Conservation (phyloP, 2,797 vertebrate species). For the Gobionotothen gibberifrons region DNA sequence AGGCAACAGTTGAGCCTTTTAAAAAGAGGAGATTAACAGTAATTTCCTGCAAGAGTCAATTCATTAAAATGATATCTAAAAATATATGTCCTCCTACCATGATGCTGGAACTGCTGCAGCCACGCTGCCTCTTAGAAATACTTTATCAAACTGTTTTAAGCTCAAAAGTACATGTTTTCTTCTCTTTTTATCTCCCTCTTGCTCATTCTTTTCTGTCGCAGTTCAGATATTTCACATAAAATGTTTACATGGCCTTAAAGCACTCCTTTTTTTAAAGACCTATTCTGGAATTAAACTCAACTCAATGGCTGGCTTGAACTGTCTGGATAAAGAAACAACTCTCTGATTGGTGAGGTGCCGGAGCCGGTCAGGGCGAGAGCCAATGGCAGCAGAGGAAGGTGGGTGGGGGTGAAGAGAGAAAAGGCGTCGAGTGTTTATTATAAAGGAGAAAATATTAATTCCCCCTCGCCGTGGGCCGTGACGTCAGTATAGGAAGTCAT, state of each 20-base stretch:
- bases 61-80: neutral
- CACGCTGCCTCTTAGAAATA: slow-evolving; percentile 16
- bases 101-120: slow-evolving; percentile 7
- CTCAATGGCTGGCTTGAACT: slow-evolving; percentile 71
- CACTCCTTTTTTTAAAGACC: slow-evolving; percentile 70
- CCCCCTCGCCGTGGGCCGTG: slow-evolving; percentile 86
- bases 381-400: slow-evolving; percentile 84
- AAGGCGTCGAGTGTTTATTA: slow-evolving; percentile 85
- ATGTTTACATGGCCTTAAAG: slow-evolving; percentile 61
- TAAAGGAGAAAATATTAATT: slow-evolving; percentile 87
- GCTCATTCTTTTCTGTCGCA: slow-evolving; percentile 8
- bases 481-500: slow-evolving; percentile 96
- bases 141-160: slow-evolving; percentile 32
- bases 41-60: neutral
- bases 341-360: slow-evolving; percentile 87
- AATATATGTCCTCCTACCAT: slow-evolving; percentile 39
- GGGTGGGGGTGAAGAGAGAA: slow-evolving; percentile 59
- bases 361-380: slow-evolving; percentile 82
- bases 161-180: neutral
- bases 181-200: slow-evolving; percentile 2
- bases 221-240: slow-evolving; percentile 26
- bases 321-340: slow-evolving; percentile 79
- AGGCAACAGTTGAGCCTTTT: neutral
- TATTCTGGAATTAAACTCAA: slow-evolving; percentile 74
- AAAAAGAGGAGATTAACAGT: neutral